Percentiles rank a stretch among this genome's conserved stretches.
Conservation (phyloP, 1,140 invertebrate species). For the Choristoneura fumiferana region DNA sequence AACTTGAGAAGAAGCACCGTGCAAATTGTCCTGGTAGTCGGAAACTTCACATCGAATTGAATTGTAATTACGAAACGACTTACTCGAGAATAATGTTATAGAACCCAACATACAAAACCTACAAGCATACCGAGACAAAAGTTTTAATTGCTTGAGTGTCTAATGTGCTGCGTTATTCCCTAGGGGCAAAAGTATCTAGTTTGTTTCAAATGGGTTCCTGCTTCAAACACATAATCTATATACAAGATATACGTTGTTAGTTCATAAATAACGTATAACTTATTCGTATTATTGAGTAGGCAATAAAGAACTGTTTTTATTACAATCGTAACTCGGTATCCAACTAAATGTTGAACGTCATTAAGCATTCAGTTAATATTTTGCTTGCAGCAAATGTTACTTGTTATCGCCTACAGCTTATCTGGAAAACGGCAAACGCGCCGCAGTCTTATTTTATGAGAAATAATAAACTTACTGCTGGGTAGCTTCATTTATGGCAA, state of each 20-base stretch:
- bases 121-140: not conserved
- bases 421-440: constrained; percentile 12
- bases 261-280: no score
- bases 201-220: not conserved
- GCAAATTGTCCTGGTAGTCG: no score
- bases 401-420: constrained; percentile 13
- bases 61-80: no score
- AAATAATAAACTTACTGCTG: constrained; percentile 13
- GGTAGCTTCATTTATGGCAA: not conserved
- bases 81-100: no score
- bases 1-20: no score
- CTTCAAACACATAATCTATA: no score
- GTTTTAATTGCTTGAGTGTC: constrained; percentile 6
- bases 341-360: not conserved
- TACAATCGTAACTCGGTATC: no score
- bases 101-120: no score
- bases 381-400: not conserved
- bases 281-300: no score
- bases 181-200: not conserved
- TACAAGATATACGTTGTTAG: no score
- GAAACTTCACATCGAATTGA: no score
- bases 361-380: constrained; percentile 12
- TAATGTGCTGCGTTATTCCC: not conserved
- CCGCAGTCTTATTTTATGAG: constrained; percentile 4
- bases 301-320: no score